Evolutionary conservation across 2,113 vertebrate genomes (phyloP), one percentile per base, ranked within the genome.

Genomic region (Gorsachius goisagi): DNA sequence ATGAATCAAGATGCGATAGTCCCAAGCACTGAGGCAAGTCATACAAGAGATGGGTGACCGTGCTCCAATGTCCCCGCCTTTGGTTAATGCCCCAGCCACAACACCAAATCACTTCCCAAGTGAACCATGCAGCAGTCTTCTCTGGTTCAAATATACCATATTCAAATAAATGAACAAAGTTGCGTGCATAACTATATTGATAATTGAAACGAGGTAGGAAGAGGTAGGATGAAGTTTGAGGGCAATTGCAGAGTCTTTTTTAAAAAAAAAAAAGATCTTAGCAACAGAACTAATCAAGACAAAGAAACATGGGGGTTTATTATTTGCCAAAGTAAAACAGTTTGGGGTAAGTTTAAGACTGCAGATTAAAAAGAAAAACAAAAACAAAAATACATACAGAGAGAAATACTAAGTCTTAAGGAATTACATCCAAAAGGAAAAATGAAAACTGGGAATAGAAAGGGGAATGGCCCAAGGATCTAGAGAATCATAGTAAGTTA

Each of bases 1-100:
- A 5, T 20, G 6, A 77, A 60, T 49, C 26, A 35, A 73, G 33
- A 44, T 0, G 0, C 11, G 1, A 33, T 11, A 41, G 50, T 55
- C 56, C 11, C n/a, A 79, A 73, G 32, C 30, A 39, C 30, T 20
- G 26, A 72, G 18, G 6, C 47, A 13, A 24, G 20, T 72, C 44
- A 5, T 9, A 9, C 15, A 24, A n/a, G 24, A 49, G 15, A 35
- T 2, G 4, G 12, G 39, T 39, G 39, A 41, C 47, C 1, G 1
- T 2, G 7, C 27, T 53, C 56, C 30, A 6, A 20, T 66, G 69
- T 88, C n/a, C 13, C 19, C 2, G 4, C 4, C 9, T 59, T 44
- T 77, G 11, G 27, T 49, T 69, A 85, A 50, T 13, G 13, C 5
- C 11, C 23, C 39, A 5, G 4, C 20, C 30, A 49, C 49, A 63